Conservation (phyloP, 2,888 invertebrate genomes). For the Maniola hyperantus region DNA sequence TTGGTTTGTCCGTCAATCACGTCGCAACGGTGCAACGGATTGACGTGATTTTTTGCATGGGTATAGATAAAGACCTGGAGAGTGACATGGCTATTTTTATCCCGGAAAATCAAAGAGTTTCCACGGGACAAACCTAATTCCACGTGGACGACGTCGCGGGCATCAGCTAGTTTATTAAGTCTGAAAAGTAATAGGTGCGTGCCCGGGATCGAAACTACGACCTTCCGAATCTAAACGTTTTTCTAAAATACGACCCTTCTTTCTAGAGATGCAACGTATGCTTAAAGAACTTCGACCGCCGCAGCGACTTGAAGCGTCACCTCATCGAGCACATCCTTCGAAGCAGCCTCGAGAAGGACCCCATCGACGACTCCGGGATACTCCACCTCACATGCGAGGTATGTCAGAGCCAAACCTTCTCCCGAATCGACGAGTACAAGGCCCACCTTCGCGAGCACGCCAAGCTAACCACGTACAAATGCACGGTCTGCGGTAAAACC, state of each 20-base stretch:
- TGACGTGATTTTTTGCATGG: too few species aligned
- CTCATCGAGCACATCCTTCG: slow-evolving; percentile 75
- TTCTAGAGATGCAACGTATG: slow-evolving; percentile 70
- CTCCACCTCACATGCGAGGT: slow-evolving; percentile 69
- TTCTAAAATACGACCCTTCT: background rate
- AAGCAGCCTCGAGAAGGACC: slow-evolving; percentile 66
- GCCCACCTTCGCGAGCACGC: slow-evolving; percentile 76
- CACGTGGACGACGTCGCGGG: too few species aligned
- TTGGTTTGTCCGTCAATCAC: too few species aligned
- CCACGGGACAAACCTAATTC: too few species aligned
- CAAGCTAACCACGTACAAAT: slow-evolving; percentile 73
- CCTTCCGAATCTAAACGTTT: too few species aligned
- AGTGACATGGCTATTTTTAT: too few species aligned
- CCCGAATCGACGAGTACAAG: slow-evolving; percentile 70
- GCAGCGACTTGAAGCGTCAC: slow-evolving; percentile 74
- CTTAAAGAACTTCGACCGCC: slow-evolving; percentile 66
- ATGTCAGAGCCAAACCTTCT: slow-evolving; percentile 61
- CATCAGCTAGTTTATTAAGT: too few species aligned
- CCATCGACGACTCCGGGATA: slow-evolving; percentile 58
- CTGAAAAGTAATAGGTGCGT: too few species aligned
- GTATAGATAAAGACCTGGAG: too few species aligned
- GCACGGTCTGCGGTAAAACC: slow-evolving; percentile 74
- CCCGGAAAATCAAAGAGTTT: too few species aligned
- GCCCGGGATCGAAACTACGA: too few species aligned
- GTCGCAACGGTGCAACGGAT: too few species aligned